Evolutionary conservation across 2,888 invertebrate species (phyloP).

Genomic region (Sepiola atlantica): DNA sequence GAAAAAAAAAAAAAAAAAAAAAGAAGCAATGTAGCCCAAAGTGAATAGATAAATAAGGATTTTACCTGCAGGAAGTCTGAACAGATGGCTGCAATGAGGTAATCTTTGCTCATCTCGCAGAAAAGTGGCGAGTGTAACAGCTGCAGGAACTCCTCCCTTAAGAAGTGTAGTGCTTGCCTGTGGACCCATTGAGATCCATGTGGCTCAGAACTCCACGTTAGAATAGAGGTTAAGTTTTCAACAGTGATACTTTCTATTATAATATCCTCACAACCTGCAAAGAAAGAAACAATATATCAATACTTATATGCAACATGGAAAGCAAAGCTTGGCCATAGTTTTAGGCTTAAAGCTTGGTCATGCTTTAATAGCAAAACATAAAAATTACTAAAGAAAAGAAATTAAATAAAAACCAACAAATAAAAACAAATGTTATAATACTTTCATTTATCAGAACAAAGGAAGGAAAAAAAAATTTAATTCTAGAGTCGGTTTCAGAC

Average conservation of each 20-base stretch:
- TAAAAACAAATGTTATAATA: too few relatives aligned
- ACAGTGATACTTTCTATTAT: slow-evolving; percentile 89
- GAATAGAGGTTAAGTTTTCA: slow-evolving; percentile 87
- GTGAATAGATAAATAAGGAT: too few relatives aligned
- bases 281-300: neutral
- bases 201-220: slow-evolving; percentile 90
- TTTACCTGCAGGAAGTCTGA: slow-evolving; percentile 82
- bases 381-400: too few relatives aligned
- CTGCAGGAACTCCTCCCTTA: slow-evolving; percentile 90
- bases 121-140: slow-evolving; percentile 80
- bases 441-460: too few relatives aligned
- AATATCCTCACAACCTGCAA: slow-evolving; percentile 90
- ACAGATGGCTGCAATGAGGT: slow-evolving; percentile 84
- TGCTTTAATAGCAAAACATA: too few relatives aligned
- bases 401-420: too few relatives aligned
- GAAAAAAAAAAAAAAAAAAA: neutral
- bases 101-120: slow-evolving; percentile 84
- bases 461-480: too few relatives aligned
- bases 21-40: neutral
- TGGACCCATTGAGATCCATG: slow-evolving; percentile 95
- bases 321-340: too few relatives aligned
- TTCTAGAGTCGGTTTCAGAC: too few relatives aligned
- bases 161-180: slow-evolving; percentile 90
- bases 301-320: neutral
- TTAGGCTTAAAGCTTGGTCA: too few relatives aligned